phyloP scores from a whole-genome alignment of 2,113 vertebrate genomes.

The Maylandia zebra region DNA sequence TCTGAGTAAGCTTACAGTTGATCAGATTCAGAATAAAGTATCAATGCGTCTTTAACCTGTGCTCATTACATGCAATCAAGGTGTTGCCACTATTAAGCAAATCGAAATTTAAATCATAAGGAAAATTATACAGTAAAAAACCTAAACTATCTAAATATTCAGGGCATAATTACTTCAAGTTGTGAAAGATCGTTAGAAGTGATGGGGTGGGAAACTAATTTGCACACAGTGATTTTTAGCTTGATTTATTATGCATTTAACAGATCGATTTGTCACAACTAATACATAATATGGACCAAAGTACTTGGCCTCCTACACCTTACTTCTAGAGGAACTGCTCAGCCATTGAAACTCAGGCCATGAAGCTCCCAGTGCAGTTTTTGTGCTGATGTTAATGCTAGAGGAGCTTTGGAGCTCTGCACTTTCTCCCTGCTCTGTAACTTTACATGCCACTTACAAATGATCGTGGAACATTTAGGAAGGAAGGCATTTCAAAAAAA shows the following conservation, averaged over 20 bases:
- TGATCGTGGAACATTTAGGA: neutral
- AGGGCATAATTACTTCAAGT: neutral
- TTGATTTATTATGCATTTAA: neutral
- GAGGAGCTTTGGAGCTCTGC: neutral
- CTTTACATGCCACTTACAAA: neutral
- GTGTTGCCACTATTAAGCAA: neutral
- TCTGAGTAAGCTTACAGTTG: conserved; percentile 77
- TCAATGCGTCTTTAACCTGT: neutral
- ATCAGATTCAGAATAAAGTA: neutral
- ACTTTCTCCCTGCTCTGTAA: neutral
- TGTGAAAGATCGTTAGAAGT: neutral
- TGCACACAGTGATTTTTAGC: neutral
- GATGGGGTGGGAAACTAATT: neutral
- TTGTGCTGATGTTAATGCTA: neutral
- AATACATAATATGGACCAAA: neutral
- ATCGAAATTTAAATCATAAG: neutral
- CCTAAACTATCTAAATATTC: neutral
- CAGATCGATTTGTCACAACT: neutral
- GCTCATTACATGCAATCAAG: neutral
- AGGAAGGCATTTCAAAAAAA: neutral
- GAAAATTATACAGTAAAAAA: neutral
- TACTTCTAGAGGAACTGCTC: neutral
- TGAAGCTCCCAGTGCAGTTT: neutral
- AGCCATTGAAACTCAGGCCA: neutral
- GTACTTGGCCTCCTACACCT: neutral